phyloP scores from a whole-genome alignment of 2,797 vertebrate genomes.

The Myripristis jacobus region DNA sequence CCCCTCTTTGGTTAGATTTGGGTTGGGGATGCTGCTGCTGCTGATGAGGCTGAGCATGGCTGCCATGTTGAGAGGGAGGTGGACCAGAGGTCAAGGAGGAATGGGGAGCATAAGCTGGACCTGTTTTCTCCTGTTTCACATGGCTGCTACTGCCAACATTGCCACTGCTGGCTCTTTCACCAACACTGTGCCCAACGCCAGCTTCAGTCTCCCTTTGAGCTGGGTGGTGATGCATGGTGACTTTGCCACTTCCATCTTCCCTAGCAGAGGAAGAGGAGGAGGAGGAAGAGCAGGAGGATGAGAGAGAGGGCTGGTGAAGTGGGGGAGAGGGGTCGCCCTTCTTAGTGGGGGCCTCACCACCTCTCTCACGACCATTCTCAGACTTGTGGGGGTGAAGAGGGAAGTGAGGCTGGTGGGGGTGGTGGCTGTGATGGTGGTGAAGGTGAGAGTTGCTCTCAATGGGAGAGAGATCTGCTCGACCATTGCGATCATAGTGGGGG shows the following conservation, averaged over 20 bases:
- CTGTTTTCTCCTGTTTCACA: slow-evolving; percentile 80
- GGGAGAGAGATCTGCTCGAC: slow-evolving; percentile 76
- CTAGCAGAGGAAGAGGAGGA: slow-evolving; percentile 83
- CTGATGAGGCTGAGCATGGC: slow-evolving; percentile 66
- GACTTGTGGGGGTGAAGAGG: slow-evolving; percentile 82
- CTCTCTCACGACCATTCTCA: slow-evolving; percentile 76
- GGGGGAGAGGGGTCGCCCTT: slow-evolving; percentile 80
- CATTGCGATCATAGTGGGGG: slow-evolving; percentile 84
- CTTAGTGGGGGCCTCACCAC: slow-evolving; percentile 72
- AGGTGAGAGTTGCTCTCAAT: slow-evolving; percentile 78
- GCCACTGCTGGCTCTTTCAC: slow-evolving; percentile 65
- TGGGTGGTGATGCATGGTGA: slow-evolving; percentile 71
- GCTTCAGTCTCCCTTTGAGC: slow-evolving; percentile 75
- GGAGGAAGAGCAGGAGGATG: slow-evolving; percentile 85
- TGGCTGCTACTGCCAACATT: slow-evolving; percentile 49
- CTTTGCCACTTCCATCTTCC: slow-evolving; percentile 81
- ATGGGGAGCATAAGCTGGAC: slow-evolving; percentile 63
- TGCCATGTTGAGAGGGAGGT: slow-evolving; percentile 70
- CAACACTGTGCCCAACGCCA: slow-evolving; percentile 45
- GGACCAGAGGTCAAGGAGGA: slow-evolving; percentile 67
- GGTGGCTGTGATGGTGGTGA: slow-evolving; percentile 79
- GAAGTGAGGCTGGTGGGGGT: slow-evolving; percentile 77
- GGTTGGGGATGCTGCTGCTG: slow-evolving; percentile 80
- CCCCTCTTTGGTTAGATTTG: slow-evolving; percentile 83
- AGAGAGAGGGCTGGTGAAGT: slow-evolving; percentile 80